Evolutionary conservation across 2,113 vertebrate species (phyloP).

Genomic region (Sapayoa aenigma): DNA sequence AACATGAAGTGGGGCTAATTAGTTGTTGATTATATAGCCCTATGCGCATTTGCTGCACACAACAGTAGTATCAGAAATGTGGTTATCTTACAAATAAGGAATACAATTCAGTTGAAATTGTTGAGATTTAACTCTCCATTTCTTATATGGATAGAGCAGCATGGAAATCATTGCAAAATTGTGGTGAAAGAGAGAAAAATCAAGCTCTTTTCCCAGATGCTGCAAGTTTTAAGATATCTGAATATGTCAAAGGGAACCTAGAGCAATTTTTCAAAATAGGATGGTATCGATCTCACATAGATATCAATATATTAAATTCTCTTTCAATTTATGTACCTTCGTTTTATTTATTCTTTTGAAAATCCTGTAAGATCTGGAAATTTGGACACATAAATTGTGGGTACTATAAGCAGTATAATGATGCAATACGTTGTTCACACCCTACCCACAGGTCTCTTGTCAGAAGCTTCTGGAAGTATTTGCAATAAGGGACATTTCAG

Average conservation of each 20-base stretch:
- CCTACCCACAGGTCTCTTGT: not conserved
- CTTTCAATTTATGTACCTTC: not conserved
- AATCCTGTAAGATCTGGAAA: not conserved
- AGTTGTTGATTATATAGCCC: constrained; percentile 71
- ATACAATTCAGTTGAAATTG: constrained; percentile 26
- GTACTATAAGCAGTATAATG: constrained; percentile 22
- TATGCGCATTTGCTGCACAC: constrained; percentile 65
- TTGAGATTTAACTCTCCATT: not conserved
- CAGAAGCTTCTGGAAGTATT: constrained; percentile 33
- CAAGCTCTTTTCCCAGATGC: not conserved
- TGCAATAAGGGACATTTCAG: constrained; percentile 10
- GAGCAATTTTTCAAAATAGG: not conserved
- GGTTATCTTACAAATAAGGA: constrained; percentile 56
- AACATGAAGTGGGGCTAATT: constrained; percentile 77
- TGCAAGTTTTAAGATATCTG: not conserved
- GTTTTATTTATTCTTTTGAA: not conserved
- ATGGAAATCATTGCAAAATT: not conserved
- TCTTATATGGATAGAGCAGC: not conserved
- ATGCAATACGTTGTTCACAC: constrained; percentile 1
- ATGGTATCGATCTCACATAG: not conserved
- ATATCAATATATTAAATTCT: not conserved
- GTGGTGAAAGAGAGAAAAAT: not conserved
- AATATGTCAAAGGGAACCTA: not conserved
- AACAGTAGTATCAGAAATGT: constrained; percentile 66
- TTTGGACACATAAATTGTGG: not conserved